phyloP scores from a whole-genome alignment of 2,113 vertebrate species.

The Thunnus thynnus region DNA sequence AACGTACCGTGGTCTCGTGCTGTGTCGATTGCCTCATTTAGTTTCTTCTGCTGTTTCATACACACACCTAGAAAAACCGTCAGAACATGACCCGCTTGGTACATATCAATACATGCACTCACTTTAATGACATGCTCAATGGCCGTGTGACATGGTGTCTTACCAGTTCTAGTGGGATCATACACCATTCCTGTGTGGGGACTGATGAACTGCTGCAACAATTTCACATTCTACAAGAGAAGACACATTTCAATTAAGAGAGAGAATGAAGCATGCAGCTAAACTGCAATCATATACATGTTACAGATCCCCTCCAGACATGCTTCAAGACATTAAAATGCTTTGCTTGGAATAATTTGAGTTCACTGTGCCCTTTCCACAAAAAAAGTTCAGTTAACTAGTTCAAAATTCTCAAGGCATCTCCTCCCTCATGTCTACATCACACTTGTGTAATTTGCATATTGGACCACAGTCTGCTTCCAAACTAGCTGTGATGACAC shows the following conservation, averaged over 20 bases:
- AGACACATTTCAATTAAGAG: not conserved
- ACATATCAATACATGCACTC: not conserved
- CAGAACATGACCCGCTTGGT: not conserved
- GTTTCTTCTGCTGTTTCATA: conserved; percentile 89
- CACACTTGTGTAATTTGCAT: too few species aligned
- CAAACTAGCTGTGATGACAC: too few species aligned
- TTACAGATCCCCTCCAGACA: too few species aligned
- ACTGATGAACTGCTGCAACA: conserved; percentile 92
- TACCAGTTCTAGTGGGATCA: conserved; percentile 89
- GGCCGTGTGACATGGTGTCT: not conserved
- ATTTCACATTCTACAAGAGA: conserved; percentile 88
- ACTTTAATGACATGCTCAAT: not conserved
- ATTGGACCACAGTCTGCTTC: too few species aligned
- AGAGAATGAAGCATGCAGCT: not conserved
- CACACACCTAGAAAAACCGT: conserved; percentile 87
- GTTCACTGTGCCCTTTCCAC: too few species aligned
- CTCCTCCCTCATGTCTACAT: too few species aligned
- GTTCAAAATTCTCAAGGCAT: too few species aligned
- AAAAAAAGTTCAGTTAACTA: too few species aligned
- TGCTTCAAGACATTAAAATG: too few species aligned
- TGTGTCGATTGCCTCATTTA: conserved; percentile 85
- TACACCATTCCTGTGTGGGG: conserved; percentile 85
- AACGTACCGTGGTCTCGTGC: conserved; percentile 88
- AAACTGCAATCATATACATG: too few species aligned
- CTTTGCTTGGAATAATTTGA: too few species aligned